These are phyloP conservation scores for Vulpes vulpes DNA, from an alignment of 2,113 vertebrate genomes.

Conservation along the genomic window DNA sequence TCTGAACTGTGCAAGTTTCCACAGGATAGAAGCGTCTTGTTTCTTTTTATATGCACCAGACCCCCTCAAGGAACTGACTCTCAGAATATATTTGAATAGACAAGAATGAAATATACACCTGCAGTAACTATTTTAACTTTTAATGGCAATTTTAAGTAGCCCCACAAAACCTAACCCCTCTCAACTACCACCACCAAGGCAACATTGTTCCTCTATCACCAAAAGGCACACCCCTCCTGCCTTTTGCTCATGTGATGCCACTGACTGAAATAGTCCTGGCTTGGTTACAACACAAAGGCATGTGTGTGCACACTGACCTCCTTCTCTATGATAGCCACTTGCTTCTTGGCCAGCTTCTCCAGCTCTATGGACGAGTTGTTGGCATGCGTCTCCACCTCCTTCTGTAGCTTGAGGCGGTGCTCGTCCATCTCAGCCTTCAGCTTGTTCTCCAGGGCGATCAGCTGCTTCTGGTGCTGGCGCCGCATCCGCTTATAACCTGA, in stretches of 20 bases:
- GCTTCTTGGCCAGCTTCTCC: constrained; percentile 99
- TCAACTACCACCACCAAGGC: background rate
- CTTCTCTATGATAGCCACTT: constrained; percentile 96
- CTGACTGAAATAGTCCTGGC: background rate
- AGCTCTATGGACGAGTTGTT: constrained; percentile 99
- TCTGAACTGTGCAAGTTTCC: background rate
- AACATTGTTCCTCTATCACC: background rate
- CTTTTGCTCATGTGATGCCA: background rate
- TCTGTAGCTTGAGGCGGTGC: constrained; percentile 99
- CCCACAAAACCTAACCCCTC: background rate
- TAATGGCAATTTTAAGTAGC: background rate
- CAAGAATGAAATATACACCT: background rate
- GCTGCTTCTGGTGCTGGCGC: constrained; percentile 99
- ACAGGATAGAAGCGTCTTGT: background rate
- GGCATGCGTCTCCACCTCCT: constrained; percentile 99
- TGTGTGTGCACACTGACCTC: constrained; percentile 89
- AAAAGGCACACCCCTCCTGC: background rate
- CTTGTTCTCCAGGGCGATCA: constrained; percentile 99
- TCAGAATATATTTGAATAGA: background rate
- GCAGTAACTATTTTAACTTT: background rate
- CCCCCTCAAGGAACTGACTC: background rate
- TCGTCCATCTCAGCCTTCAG: constrained; percentile 99
- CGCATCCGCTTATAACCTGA: constrained; percentile 99
- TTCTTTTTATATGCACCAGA: background rate
- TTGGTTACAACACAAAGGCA: background rate